Evolutionary conservation across 1,140 invertebrate genomes (phyloP).

Genomic region (Bombus balteatus): DNA sequence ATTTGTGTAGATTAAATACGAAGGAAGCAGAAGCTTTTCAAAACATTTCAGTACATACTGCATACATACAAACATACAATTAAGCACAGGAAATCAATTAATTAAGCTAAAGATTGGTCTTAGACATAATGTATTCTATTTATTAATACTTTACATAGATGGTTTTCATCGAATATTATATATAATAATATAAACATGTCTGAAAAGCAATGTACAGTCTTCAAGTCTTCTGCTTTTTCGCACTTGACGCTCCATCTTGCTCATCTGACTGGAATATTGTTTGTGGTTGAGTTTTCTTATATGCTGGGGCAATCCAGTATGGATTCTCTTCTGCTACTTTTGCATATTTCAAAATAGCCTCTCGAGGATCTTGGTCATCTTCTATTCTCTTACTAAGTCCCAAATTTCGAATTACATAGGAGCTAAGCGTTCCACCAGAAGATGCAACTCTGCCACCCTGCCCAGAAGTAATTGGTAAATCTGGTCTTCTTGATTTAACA

Average conservation of each 20-base stretch:
- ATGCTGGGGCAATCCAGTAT: slow-evolving; percentile 97
- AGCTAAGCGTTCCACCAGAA: slow-evolving; percentile 97
- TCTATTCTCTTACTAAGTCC: slow-evolving; percentile 96
- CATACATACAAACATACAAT: not conserved
- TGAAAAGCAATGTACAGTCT: not conserved
- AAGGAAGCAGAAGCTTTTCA: not conserved
- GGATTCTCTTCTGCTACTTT: slow-evolving; percentile 98
- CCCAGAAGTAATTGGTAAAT: slow-evolving; percentile 95
- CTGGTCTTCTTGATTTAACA: slow-evolving; percentile 95
- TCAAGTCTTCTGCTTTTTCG: slow-evolving; percentile 83
- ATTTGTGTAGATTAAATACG: not conserved
- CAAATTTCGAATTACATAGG: slow-evolving; percentile 97
- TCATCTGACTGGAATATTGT: slow-evolving; percentile 88
- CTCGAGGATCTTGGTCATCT: slow-evolving; percentile 97
- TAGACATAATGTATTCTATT: not conserved
- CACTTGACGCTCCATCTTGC: slow-evolving; percentile 83
- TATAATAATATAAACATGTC: not conserved
- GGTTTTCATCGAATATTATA: not conserved
- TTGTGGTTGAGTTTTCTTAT: slow-evolving; percentile 92
- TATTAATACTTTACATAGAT: slow-evolving; percentile 8
- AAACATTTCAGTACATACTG: not conserved
- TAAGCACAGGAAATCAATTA: too few species aligned
- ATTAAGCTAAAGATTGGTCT: too few species aligned
- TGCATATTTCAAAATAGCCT: slow-evolving; percentile 98
- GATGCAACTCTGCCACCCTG: slow-evolving; percentile 95